Evolutionary conservation across 1,140 invertebrate species (phyloP).

Genomic region (Stegodyphus mimosarum): DNA sequence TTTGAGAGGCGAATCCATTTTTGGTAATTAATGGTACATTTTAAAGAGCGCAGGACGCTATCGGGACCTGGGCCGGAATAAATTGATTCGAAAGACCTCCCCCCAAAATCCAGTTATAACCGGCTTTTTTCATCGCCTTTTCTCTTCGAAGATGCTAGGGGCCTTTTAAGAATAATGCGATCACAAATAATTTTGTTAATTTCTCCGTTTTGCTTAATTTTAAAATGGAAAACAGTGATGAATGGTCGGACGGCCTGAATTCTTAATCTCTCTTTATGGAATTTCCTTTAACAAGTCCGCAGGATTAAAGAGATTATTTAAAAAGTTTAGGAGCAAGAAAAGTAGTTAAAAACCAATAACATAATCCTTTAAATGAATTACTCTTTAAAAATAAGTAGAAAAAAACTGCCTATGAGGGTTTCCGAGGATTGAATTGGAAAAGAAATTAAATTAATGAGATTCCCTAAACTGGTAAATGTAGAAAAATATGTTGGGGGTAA

Average conservation of each 20-base stretch:
- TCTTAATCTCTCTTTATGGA: too few relatives aligned
- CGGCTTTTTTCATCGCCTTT: not conserved
- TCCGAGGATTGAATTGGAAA: too few relatives aligned
- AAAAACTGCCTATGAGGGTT: too few relatives aligned
- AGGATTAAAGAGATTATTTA: too few relatives aligned
- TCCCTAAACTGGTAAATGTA: too few relatives aligned
- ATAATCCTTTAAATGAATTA: too few relatives aligned
- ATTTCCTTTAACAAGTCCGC: too few relatives aligned
- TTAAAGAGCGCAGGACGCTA: slow-evolving; percentile 10
- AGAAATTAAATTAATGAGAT: too few relatives aligned
- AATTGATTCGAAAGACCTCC: slow-evolving; percentile 31
- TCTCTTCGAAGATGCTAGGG: not conserved
- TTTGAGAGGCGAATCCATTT: slow-evolving; percentile 35
- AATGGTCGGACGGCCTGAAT: not conserved
- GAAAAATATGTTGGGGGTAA: too few relatives aligned
- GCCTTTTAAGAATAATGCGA: not conserved
- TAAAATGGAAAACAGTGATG: not conserved
- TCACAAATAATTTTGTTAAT: not conserved
- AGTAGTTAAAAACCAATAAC: too few relatives aligned
- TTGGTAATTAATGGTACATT: slow-evolving; percentile 40
- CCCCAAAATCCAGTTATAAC: slow-evolving; percentile 10
- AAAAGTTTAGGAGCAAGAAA: too few relatives aligned
- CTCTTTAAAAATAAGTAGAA: too few relatives aligned
- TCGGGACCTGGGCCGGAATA: slow-evolving; percentile 24
- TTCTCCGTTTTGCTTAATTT: not conserved